Evolutionary conservation across 2,113 vertebrate genomes (phyloP).

Genomic region (Trematomus loennbergii): DNA sequence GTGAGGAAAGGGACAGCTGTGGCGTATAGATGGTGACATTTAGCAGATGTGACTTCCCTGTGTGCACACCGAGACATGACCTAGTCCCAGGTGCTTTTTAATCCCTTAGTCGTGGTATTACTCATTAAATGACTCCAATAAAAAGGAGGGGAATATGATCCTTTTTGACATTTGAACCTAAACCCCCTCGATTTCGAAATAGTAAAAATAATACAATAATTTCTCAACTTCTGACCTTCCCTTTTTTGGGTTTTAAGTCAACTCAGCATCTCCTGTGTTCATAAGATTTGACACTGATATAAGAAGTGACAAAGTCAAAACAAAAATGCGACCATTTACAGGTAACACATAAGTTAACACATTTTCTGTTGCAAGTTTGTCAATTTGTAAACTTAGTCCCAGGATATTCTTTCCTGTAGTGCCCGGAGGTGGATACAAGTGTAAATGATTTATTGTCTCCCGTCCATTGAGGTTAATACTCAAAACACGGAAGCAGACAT

Average conservation of each 20-base stretch:
- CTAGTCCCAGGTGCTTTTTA: constrained; percentile 22
- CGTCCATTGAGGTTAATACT: constrained; percentile 9
- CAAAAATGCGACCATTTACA: background rate
- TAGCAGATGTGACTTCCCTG: constrained; percentile 48
- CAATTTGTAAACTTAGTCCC: background rate
- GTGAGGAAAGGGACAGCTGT: constrained; percentile 27
- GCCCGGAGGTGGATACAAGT: background rate
- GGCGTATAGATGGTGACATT: constrained; percentile 53
- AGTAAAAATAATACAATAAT: background rate
- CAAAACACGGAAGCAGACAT: constrained; percentile 27
- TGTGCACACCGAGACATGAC: constrained; percentile 29
- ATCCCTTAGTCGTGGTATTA: constrained; percentile 21
- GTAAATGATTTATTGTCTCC: background rate
- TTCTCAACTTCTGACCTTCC: constrained; percentile 25
- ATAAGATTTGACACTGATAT: background rate
- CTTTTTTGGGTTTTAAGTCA: background rate
- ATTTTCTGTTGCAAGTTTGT: background rate
- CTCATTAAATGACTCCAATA: constrained; percentile 34
- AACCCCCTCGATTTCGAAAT: background rate
- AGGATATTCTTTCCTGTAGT: background rate
- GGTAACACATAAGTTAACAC: background rate
- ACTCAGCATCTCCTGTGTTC: too few species aligned
- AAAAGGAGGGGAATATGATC: constrained; percentile 32
- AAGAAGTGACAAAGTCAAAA: background rate
- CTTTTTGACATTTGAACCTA: constrained; percentile 2